Conservation (phyloP, 2,888 invertebrate genomes). For the Nemurella pictetii region DNA sequence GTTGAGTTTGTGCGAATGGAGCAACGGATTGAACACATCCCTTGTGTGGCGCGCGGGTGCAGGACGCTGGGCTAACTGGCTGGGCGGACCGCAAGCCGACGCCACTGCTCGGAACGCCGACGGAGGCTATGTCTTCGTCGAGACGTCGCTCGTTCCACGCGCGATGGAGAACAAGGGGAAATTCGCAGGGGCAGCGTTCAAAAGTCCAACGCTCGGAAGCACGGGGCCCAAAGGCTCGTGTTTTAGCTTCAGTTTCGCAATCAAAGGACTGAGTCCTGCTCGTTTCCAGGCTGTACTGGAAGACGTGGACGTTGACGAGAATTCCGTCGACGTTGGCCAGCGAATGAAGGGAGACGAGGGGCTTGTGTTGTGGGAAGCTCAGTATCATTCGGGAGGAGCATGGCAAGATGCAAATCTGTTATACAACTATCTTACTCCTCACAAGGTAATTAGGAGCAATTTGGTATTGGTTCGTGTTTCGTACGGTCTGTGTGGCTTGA, state of each 20-base stretch:
- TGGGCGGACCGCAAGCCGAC: slow-evolving; percentile 13
- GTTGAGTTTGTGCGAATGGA: slow-evolving; percentile 12
- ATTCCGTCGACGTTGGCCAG: slow-evolving; percentile 18
- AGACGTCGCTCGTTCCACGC: neutral
- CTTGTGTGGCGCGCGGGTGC: slow-evolving; percentile 14
- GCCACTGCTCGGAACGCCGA: neutral
- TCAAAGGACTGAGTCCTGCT: slow-evolving; percentile 36
- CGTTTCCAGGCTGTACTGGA: slow-evolving; percentile 24
- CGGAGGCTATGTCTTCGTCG: slow-evolving; percentile 29
- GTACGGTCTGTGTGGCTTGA: neutral
- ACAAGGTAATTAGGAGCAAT: slow-evolving; percentile 46
- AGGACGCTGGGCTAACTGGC: slow-evolving; percentile 18
- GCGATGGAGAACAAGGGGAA: neutral
- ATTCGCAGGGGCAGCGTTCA: slow-evolving; percentile 45
- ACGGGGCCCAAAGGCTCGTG: slow-evolving; percentile 48
- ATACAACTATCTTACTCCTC: slow-evolving; percentile 49
- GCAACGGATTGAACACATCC: slow-evolving; percentile 1
- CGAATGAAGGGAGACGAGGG: slow-evolving; percentile 40
- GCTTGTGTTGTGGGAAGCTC: slow-evolving; percentile 50
- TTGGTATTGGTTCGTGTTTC: neutral
- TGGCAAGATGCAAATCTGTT: slow-evolving; percentile 51
- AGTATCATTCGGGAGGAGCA: slow-evolving; percentile 48
- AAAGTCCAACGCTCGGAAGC: slow-evolving; percentile 46
- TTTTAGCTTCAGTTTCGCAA: slow-evolving; percentile 48
- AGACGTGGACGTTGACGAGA: neutral